phyloP scores from a whole-genome alignment of 2,888 invertebrate species.

The Thera britannica region DNA sequence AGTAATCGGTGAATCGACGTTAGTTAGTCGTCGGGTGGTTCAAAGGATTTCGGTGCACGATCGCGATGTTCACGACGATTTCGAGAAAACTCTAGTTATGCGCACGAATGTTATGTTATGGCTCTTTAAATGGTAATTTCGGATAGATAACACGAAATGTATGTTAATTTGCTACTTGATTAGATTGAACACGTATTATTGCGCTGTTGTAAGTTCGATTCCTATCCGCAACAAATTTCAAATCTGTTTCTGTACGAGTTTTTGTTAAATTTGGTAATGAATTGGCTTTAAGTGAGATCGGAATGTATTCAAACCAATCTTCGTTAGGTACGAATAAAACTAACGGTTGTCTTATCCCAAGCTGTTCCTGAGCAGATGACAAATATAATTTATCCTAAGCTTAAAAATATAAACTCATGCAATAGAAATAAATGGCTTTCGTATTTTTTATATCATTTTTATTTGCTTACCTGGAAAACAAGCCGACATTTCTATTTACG shows the following conservation, averaged over 20 bases:
- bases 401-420: not conserved
- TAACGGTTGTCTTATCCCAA: not conserved
- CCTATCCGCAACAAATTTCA: not conserved
- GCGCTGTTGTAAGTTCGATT: not conserved
- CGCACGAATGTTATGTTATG: slow-evolving; percentile 67
- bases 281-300: no score
- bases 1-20: slow-evolving; percentile 55
- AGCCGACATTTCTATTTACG: not conserved
- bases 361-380: slow-evolving; percentile 3
- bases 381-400: not conserved
- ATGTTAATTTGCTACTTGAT: slow-evolving; percentile 28
- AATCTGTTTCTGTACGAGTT: not conserved
- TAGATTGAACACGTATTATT: slow-evolving; percentile 16
- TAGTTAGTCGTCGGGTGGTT: slow-evolving; percentile 75
- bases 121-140: slow-evolving; percentile 39
- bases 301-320: no score
- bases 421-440: not conserved
- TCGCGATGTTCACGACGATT: slow-evolving; percentile 71
- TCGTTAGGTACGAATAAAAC: not conserved
- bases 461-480: not conserved
- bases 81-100: slow-evolving; percentile 72
- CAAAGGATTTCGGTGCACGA: slow-evolving; percentile 76
- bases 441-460: not conserved
- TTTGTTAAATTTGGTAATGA: no score
- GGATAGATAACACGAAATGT: slow-evolving; percentile 32